Base-by-base conservation (phyloP, 2,888 invertebrate species). In the Acleris laterana region DNA sequence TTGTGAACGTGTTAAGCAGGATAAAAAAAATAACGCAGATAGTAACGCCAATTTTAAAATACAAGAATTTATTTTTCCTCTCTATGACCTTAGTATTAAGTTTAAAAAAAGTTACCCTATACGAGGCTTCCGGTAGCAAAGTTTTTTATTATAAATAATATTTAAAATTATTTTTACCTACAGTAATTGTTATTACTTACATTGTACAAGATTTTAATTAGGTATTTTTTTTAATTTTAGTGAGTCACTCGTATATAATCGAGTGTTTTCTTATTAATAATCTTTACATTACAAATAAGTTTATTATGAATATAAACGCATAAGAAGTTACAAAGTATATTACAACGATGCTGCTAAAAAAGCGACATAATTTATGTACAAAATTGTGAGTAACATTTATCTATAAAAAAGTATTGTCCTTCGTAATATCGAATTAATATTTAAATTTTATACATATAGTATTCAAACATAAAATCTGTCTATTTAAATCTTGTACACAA, bases 91-190 rank as follows among this genome's bases (percentile, higher is more conserved):
- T 65, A 65, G 25, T 19, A 17, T 48, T 59, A 64, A 53, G 63
- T 59, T 52, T 57, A 59, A 49, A 19, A 44, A 55, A 49, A 64
- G 64, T 64, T 64, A 64, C 64, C 64, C 50, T 55, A 55, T 38
- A 20, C 19, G 65, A 65, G 60, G 65, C 65, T 65, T 65, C 65
- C 65, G 60, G 50, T 60, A 65, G 46, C 55, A 65, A 25, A 65
- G 59, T 50, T 60, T 65, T 42, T 49, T 46, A 46, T 46, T 46
- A 49, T 22, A 25, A 22, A 52, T 53, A 48, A 58, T 58, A 59
- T 44, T 55, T 42, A 55, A 56, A 56, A 46, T 50, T 22, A 49
- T 55, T 22, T 16, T 32, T 59, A 58, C 16, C 13, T 17, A 49
- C 20, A 20, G 25, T 44, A 44, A 52, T 60, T 60, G 19, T 61